phyloP scores from a whole-genome alignment of 2,888 invertebrate genomes.

The Chirona hameri region DNA sequence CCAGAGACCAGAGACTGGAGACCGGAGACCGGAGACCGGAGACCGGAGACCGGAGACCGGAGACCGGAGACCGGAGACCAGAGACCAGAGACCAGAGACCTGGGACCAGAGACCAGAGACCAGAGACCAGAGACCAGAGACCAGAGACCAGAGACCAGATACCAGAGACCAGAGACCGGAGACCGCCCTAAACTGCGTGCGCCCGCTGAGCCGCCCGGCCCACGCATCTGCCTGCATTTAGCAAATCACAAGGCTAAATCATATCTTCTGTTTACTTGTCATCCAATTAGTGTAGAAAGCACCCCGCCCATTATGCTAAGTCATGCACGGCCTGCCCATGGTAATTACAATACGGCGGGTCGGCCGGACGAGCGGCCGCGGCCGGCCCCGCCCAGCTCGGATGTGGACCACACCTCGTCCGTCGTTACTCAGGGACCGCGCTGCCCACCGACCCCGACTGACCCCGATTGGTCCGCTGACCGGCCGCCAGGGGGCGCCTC shows the following conservation, averaged over 20 bases:
- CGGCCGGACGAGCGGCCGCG: neutral
- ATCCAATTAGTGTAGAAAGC: conserved; percentile 26
- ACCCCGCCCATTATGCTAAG: conserved; percentile 9
- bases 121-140: too few relatives aligned
- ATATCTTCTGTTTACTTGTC: conserved; percentile 27
- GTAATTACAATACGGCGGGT: neutral
- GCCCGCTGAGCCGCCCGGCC: neutral
- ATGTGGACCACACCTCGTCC: conserved; percentile 10
- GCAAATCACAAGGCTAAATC: neutral
- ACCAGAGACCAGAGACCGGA: too few relatives aligned
- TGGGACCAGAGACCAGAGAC: too few relatives aligned
- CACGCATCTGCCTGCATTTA: conserved; percentile 1
- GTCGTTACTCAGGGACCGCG: neutral
- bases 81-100: too few relatives aligned
- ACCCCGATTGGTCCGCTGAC: neutral
- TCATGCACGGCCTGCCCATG: neutral
- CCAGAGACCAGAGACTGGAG: too few relatives aligned
- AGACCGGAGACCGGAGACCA: too few relatives aligned
- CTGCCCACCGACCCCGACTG: neutral
- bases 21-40: too few relatives aligned
- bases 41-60: too few relatives aligned
- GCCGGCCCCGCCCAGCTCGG: neutral
- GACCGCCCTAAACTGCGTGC: too few relatives aligned
- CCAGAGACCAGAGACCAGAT: too few relatives aligned
- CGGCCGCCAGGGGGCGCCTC: neutral